A percentile compares a stretch with the other conserved stretches of the same genome.
Conservation (phyloP, 2,797 vertebrate species). For the Characodon lateralis region DNA sequence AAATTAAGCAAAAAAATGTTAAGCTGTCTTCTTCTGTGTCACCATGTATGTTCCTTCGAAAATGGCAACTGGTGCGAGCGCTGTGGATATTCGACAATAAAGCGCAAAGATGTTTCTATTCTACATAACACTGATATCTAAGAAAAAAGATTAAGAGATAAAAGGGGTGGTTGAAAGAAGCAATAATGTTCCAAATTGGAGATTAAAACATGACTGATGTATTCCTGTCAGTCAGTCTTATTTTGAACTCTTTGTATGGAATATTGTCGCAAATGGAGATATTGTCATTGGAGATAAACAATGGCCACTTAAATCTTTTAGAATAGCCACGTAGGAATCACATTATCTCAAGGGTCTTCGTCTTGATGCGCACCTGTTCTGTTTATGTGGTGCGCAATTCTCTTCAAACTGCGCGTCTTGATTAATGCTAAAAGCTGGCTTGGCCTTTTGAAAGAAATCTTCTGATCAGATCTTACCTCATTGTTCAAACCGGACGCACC, state of each 20-base stretch:
- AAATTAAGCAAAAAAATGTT: not conserved
- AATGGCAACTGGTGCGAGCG: conserved; percentile 9
- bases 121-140: not conserved
- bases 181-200: not conserved
- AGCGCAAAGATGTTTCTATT: not conserved
- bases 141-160: not conserved
- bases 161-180: not conserved
- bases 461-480: not conserved
- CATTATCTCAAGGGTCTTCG: conserved; percentile 1
- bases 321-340: not conserved
- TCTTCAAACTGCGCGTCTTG: conserved; percentile 40
- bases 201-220: too few relatives aligned
- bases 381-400: conserved; percentile 46
- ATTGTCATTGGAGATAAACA: too few relatives aligned
- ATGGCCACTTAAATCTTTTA: conserved; percentile 19
- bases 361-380: conserved; percentile 21
- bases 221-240: not conserved
- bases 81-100: not conserved
- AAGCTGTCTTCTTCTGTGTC: not conserved
- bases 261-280: not conserved
- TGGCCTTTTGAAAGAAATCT: conserved; percentile 5
- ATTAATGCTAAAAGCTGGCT: not conserved
- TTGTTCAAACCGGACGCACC: not conserved
- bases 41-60: not conserved
- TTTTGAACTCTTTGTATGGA: not conserved